Percentiles rank a stretch among this genome's conserved stretches.
Conservation (phyloP, 2,888 invertebrate genomes). For the Coecobrya sp. region DNA sequence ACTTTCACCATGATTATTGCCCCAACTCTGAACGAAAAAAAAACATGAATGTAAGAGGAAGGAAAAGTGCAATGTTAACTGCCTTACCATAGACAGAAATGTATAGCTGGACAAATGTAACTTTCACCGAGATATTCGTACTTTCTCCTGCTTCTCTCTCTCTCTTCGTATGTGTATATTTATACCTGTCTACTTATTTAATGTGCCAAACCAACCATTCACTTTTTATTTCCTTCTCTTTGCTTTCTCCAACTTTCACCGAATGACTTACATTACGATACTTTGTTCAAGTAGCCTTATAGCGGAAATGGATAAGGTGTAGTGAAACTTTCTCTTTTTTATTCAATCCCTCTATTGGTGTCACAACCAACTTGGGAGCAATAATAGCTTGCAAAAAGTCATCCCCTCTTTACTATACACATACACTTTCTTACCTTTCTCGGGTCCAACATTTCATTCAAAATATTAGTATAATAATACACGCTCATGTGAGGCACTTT, state of each 20-base stretch:
- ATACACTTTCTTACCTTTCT: constrained; percentile 8
- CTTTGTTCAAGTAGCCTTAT: constrained; percentile 6
- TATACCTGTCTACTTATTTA: constrained; percentile 52
- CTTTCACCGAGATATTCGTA: not conserved
- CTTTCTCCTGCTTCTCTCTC: constrained; percentile 4
- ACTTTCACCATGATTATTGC: constrained; percentile 56
- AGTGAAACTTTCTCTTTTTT: constrained; percentile 36
- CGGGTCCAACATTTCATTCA: constrained; percentile 23
- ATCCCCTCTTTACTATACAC: constrained; percentile 40
- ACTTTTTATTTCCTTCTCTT: constrained; percentile 55
- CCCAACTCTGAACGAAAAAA: constrained; percentile 31
- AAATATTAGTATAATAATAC: constrained; percentile 11
- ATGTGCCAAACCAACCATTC: constrained; percentile 65
- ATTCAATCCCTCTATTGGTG: constrained; percentile 60
- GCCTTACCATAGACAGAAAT: constrained; percentile 19
- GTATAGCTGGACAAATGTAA: constrained; percentile 2
- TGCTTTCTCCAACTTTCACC: constrained; percentile 60
- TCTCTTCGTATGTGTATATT: constrained; percentile 19
- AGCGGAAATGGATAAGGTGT: constrained; percentile 4
- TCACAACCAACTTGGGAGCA: constrained; percentile 76
- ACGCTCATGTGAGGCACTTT: not conserved
- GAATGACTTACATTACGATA: constrained; percentile 44
- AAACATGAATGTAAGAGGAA: constrained; percentile 51
- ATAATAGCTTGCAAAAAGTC: constrained; percentile 82
- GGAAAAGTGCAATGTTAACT: constrained; percentile 52